phyloP scores from a whole-genome alignment of 2,113 vertebrate genomes.

The Oenanthe melanoleuca region DNA sequence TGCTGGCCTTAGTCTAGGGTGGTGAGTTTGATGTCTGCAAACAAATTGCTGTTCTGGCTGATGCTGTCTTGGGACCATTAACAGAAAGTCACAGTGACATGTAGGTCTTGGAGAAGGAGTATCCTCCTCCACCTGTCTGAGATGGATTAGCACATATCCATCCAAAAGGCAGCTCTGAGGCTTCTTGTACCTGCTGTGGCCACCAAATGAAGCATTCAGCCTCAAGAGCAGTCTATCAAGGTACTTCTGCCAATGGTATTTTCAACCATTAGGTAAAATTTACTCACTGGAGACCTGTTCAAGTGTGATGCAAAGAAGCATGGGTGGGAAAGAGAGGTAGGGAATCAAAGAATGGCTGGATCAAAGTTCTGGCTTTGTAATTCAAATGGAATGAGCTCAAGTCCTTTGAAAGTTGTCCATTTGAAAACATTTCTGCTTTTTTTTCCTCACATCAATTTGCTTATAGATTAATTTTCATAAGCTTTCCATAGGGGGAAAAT shows the following conservation, averaged over 20 bases:
- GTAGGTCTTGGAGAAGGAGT: background rate
- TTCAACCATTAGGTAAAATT: background rate
- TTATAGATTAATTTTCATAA: conserved; percentile 72
- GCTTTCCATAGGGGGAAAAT: conserved; percentile 64
- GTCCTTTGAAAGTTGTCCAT: conserved; percentile 60
- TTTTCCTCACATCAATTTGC: conserved; percentile 63
- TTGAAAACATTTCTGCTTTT: conserved; percentile 56
- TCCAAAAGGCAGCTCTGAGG: background rate
- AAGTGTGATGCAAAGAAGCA: conserved; percentile 1
- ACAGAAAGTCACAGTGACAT: background rate
- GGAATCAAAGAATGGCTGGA: conserved; percentile 4
- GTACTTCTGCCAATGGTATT: background rate
- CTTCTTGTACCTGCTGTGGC: background rate
- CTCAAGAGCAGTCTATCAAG: background rate
- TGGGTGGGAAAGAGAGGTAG: conserved; percentile 10
- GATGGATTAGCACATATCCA: background rate
- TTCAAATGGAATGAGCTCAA: conserved; percentile 55
- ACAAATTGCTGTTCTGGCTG: background rate
- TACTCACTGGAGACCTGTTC: background rate
- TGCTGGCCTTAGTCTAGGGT: background rate
- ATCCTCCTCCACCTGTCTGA: background rate
- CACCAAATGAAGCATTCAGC: background rate
- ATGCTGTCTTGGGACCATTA: background rate
- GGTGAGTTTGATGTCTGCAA: background rate
- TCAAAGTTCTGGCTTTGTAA: conserved; percentile 40